A percentile compares a stretch with the other conserved stretches of the same genome.
phyloP scores from a whole-genome alignment of 1,140 invertebrate genomes.

The Drosophila ironensis region DNA sequence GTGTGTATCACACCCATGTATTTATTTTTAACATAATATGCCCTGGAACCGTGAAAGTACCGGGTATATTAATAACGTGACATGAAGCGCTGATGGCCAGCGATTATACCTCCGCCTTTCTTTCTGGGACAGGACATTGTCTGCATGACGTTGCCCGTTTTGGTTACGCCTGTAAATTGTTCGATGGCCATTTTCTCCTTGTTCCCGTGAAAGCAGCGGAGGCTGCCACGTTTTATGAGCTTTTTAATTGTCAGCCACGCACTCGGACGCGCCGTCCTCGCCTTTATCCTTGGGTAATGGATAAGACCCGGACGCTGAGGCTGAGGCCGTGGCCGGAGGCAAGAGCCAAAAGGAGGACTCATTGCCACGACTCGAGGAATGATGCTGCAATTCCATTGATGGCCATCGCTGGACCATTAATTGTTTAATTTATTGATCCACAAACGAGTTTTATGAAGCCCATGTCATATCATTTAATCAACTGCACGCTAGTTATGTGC shows the following conservation, averaged over 20 bases:
- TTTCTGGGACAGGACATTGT: constrained; percentile 26
- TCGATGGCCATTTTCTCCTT: constrained; percentile 47
- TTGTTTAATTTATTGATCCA: constrained; percentile 66
- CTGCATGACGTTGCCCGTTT: constrained; percentile 62
- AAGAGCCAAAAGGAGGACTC: constrained; percentile 21
- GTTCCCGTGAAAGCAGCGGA: neutral
- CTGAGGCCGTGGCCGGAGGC: too few species aligned
- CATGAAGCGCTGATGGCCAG: constrained; percentile 37
- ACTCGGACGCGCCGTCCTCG: constrained; percentile 2
- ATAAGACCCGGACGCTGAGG: constrained; percentile 17
- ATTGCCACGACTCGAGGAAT: constrained; percentile 23
- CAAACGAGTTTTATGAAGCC: constrained; percentile 45
- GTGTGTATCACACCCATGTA: too few species aligned
- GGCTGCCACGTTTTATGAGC: constrained; percentile 33
- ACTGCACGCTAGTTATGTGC: neutral
- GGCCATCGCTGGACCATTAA: constrained; percentile 46
- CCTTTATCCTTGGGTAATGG: constrained; percentile 25
- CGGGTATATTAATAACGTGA: constrained; percentile 38
- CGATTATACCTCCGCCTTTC: constrained; percentile 4
- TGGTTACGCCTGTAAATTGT: constrained; percentile 68
- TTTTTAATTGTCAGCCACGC: constrained; percentile 41
- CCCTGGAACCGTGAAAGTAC: neutral
- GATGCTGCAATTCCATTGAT: constrained; percentile 66
- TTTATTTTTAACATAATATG: neutral
- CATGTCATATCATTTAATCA: constrained; percentile 31